These are phyloP conservation scores for Meteorus cinctellus DNA, from an alignment of 2,888 invertebrate species.

Conservation along the genomic window DNA sequence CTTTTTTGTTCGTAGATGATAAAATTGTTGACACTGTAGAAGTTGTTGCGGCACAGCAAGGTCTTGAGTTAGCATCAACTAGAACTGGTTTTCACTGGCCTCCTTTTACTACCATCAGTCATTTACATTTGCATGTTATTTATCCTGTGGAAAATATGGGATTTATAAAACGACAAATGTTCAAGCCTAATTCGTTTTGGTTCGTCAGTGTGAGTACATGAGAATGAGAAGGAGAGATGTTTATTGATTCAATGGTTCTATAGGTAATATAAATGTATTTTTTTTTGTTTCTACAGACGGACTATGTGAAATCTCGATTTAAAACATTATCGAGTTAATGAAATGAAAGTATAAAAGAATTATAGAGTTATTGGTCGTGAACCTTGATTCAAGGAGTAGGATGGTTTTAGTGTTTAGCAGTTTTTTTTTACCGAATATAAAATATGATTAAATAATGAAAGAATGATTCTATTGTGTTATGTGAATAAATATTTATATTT, in stretches of 20 bases:
- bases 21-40: conserved; percentile 79
- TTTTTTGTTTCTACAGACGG: conserved; percentile 72
- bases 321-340: conserved; percentile 46
- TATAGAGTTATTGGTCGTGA: conserved; percentile 4
- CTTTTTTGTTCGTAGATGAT: conserved; percentile 75
- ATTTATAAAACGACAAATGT: conserved; percentile 79
- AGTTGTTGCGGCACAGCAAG: conserved; percentile 74
- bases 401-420: not conserved
- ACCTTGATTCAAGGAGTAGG: not conserved
- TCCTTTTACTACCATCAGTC: conserved; percentile 87
- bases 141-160: conserved; percentile 86
- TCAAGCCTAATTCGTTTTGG: conserved; percentile 85
- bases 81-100: conserved; percentile 93
- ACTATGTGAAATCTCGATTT: conserved; percentile 75
- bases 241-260: not conserved
- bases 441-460: not conserved
- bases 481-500: not conserved
- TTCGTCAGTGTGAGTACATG: conserved; percentile 83
- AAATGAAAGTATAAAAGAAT: not conserved
- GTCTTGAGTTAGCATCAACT: conserved; percentile 70
- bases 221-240: not conserved
- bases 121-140: conserved; percentile 91
- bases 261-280: no score
- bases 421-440: conserved; percentile 3
- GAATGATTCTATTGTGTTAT: not conserved